Evolutionary conservation across 2,113 vertebrate species (phyloP).

Genomic region (Nesoenas mayeri): DNA sequence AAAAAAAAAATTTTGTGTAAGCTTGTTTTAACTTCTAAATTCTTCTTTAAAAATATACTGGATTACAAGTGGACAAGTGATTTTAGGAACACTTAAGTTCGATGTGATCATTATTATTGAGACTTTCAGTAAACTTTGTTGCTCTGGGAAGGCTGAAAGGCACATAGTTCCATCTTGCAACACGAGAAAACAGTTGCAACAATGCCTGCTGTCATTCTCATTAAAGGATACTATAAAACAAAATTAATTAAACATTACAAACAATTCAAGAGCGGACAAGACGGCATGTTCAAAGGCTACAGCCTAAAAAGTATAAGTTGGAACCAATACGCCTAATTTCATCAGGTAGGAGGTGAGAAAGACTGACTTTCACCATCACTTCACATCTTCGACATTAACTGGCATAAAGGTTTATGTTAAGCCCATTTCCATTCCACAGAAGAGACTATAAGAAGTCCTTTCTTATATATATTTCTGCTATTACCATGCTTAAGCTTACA

Average conservation of each 20-base stretch:
- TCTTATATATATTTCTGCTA: background rate
- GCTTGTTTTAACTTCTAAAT: background rate
- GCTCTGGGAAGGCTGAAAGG: background rate
- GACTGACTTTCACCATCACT: background rate
- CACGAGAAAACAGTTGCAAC: background rate
- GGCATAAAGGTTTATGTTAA: background rate
- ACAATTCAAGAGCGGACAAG: background rate
- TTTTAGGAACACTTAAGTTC: background rate
- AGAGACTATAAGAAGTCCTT: background rate
- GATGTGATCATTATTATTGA: background rate
- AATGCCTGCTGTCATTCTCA: background rate
- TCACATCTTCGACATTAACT: background rate
- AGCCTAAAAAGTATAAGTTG: background rate
- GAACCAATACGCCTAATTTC: background rate
- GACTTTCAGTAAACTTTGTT: background rate
- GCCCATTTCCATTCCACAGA: background rate
- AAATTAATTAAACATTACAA: background rate
- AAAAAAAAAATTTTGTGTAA: background rate
- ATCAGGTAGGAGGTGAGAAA: background rate
- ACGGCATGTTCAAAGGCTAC: background rate
- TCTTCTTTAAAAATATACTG: background rate
- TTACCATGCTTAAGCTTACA: background rate
- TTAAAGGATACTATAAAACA: background rate
- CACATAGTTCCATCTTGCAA: background rate
- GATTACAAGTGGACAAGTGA: background rate